Evolutionary conservation across 2,888 invertebrate genomes (phyloP).

Genomic region (Maniola hyperantus): DNA sequence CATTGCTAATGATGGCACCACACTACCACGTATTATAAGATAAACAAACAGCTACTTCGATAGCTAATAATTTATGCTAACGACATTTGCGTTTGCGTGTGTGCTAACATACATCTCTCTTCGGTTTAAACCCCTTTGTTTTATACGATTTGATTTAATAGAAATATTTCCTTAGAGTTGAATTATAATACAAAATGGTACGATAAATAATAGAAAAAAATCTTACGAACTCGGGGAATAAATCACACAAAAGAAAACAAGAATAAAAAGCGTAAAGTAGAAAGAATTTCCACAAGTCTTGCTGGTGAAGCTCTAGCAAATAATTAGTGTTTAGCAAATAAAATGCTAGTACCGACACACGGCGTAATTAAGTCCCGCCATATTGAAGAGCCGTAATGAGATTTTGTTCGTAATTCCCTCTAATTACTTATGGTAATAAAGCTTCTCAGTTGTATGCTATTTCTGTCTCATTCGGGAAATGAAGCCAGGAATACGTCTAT

Average conservation of each 20-base stretch:
- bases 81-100: conserved; percentile 5
- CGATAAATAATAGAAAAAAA: no score
- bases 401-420: conserved; percentile 31
- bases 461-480: conserved; percentile 1
- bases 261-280: no score
- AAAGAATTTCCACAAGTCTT: background rate
- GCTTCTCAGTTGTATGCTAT: conserved; percentile 24
- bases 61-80: conserved; percentile 22
- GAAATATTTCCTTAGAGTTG: no score
- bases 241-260: background rate
- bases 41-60: conserved; percentile 12
- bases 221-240: background rate
- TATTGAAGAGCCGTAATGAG: conserved; percentile 35
- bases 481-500: background rate
- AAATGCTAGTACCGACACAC: background rate
- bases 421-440: conserved; percentile 36
- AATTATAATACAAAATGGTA: no score
- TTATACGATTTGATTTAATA: background rate
- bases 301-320: background rate
- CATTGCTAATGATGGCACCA: conserved; percentile 12
- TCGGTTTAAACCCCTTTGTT: background rate
- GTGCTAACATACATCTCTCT: background rate
- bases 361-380: conserved; percentile 20
- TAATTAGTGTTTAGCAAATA: conserved; percentile 4
- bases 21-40: background rate